phyloP scores from a whole-genome alignment of 2,797 vertebrate species.

The Malurus splendens region DNA sequence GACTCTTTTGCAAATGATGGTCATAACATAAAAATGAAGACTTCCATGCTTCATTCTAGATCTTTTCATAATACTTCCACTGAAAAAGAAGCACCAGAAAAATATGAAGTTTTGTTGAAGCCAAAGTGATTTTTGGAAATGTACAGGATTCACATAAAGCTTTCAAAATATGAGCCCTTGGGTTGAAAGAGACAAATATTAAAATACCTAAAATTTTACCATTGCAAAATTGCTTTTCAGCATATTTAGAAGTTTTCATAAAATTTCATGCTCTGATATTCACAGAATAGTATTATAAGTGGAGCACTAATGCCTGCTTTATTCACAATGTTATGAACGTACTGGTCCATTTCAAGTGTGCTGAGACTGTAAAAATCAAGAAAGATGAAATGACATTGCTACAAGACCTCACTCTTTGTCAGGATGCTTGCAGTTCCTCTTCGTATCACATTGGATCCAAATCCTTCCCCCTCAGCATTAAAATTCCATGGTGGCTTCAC shows the following conservation, averaged over 20 bases:
- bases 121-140: background rate
- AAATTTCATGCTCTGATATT: background rate
- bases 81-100: background rate
- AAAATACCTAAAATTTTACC: background rate
- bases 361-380: background rate
- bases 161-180: background rate
- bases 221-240: background rate
- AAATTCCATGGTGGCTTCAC: background rate
- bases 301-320: background rate
- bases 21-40: background rate
- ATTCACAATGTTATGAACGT: background rate
- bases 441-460: background rate
- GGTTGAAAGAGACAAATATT: background rate
- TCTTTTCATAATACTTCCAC: background rate
- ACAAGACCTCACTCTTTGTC: background rate
- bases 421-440: background rate
- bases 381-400: background rate
- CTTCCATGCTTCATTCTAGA: background rate
- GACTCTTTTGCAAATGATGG: background rate
- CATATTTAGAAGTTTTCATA: background rate
- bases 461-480: background rate
- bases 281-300: background rate
- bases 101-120: background rate
- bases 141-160: background rate
- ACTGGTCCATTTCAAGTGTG: background rate